Conservation (phyloP, 2,113 vertebrate species). For the Rhinoderma darwinii region DNA sequence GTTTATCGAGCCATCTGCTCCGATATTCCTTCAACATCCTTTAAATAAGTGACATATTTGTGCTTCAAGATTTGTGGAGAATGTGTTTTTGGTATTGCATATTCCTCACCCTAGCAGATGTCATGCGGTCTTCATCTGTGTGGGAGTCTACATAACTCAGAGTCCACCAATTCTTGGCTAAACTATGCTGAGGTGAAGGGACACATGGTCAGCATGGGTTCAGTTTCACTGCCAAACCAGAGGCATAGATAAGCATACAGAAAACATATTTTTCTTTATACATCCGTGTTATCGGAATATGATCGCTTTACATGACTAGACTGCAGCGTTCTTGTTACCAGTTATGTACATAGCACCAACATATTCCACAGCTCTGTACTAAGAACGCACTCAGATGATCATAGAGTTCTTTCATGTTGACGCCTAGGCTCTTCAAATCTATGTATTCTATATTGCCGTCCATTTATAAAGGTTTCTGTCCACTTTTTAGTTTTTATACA, state of each 20-base stretch:
- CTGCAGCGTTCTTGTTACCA: not conserved
- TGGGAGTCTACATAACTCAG: slow-evolving; percentile 25
- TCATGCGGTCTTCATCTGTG: slow-evolving; percentile 7
- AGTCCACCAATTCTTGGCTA: slow-evolving; percentile 31
- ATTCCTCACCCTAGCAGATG: slow-evolving; percentile 17
- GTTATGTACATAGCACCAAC: not conserved
- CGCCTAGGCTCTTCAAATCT: not conserved
- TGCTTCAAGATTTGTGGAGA: slow-evolving; percentile 14
- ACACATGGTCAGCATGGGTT: not conserved
- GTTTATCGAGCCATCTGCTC: slow-evolving; percentile 16
- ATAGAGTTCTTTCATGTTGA: not conserved
- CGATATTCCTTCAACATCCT: not conserved
- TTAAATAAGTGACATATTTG: slow-evolving; percentile 36
- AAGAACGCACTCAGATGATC: not conserved
- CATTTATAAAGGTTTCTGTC: too few species aligned
- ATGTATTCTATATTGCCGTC: too few species aligned
- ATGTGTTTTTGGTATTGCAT: not conserved
- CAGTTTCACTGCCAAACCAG: not conserved
- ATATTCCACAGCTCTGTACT: not conserved
- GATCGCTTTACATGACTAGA: not conserved
- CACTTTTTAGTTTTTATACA: too few species aligned
- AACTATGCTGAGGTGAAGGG: slow-evolving; percentile 19
- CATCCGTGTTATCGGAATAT: not conserved
- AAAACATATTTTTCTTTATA: not conserved
- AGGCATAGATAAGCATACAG: not conserved